Percentiles rank a stretch among this genome's conserved stretches.
Evolutionary conservation across 2,888 invertebrate species (phyloP).

Genomic region (Lumbricus terrestris): DNA sequence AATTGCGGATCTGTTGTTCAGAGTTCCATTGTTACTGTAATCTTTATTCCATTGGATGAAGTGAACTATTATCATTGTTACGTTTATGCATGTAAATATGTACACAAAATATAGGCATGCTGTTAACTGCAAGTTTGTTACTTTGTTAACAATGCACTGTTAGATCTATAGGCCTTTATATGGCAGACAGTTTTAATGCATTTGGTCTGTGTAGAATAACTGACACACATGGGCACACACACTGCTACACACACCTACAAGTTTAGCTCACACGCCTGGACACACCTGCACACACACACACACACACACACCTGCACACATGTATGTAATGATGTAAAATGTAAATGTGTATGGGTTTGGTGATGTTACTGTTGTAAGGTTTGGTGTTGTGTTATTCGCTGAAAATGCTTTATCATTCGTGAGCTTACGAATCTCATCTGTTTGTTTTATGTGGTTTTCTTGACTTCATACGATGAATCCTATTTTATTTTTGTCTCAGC

Average conservation of each 20-base stretch:
- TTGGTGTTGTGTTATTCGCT: neutral
- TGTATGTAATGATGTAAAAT: no score
- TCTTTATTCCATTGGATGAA: neutral
- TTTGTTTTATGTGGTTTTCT: neutral
- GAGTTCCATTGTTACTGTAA: neutral
- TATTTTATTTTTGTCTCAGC: neutral
- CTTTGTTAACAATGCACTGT: neutral
- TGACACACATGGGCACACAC: neutral
- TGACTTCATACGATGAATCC: neutral
- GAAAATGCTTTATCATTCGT: neutral
- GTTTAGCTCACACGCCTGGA: no score
- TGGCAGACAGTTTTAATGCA: neutral
- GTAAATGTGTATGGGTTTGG: neutral
- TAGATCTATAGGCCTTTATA: neutral
- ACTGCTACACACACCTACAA: neutral
- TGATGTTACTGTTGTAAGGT: neutral
- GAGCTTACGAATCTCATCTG: neutral
- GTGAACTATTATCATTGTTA: neutral
- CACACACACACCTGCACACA: neutral
- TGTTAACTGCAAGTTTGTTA: neutral
- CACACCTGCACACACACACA: no score
- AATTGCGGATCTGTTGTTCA: neutral
- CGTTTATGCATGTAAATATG: neutral
- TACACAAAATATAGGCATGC: neutral
- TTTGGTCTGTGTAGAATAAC: no score